Conservation (phyloP, 2,888 invertebrate genomes). For the Pristionchus mayeri region DNA sequence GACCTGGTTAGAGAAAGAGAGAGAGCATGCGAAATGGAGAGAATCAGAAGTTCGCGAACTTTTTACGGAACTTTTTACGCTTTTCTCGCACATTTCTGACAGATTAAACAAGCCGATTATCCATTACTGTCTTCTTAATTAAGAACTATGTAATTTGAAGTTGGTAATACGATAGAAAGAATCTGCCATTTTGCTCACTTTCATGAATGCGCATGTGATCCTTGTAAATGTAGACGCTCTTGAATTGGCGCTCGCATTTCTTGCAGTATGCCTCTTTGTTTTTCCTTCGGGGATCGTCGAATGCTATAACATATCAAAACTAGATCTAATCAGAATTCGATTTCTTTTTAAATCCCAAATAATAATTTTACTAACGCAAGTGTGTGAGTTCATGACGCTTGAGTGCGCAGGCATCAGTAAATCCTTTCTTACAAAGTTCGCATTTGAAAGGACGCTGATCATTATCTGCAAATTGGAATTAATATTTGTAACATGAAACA, state of each 20-base stretch:
- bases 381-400: background rate
- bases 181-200: too few relatives aligned
- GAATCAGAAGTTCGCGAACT: too few relatives aligned
- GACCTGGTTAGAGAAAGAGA: too few relatives aligned
- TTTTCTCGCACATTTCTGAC: too few relatives aligned
- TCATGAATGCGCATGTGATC: background rate
- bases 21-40: too few relatives aligned
- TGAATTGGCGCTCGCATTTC: background rate
- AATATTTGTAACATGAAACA: background rate
- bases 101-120: too few relatives aligned
- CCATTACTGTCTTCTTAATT: too few relatives aligned
- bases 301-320: background rate
- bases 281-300: background rate
- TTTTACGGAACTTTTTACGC: too few relatives aligned
- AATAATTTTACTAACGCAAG: background rate
- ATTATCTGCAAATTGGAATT: background rate
- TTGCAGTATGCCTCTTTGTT: background rate
- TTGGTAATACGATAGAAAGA: too few relatives aligned
- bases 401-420: background rate
- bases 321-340: background rate
- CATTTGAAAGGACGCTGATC: background rate
- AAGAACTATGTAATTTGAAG: too few relatives aligned
- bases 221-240: conserved; percentile 3
- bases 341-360: background rate
- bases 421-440: background rate